Conservation (phyloP, 2,113 vertebrate species). For the Tylochromis polylepis region DNA sequence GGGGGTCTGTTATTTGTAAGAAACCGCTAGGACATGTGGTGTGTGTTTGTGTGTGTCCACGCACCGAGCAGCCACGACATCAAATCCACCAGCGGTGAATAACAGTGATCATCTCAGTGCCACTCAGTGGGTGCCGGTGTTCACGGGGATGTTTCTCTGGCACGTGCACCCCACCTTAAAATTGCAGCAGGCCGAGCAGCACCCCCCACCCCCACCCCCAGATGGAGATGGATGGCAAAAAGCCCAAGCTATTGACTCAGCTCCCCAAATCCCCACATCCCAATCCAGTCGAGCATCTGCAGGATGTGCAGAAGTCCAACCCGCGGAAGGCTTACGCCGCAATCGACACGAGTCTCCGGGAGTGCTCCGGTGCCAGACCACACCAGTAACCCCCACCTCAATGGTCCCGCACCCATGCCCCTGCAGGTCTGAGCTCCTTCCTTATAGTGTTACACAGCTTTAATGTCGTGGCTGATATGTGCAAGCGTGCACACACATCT, state of each 20-base stretch:
- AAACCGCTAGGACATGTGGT: neutral
- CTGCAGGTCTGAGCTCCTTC: neutral
- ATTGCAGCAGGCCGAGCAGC: neutral
- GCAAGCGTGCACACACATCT: neutral
- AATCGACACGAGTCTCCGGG: neutral
- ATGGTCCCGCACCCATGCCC: neutral
- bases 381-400: neutral
- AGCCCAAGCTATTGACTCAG: neutral
- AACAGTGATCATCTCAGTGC: neutral
- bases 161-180: neutral
- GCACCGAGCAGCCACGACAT: neutral
- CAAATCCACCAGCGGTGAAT: neutral
- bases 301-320: neutral
- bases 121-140: neutral
- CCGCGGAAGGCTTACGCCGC: too few species aligned
- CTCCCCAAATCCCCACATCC: neutral
- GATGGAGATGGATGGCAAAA: neutral
- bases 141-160: neutral
- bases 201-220: neutral
- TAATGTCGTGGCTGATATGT: neutral
- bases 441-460: neutral
- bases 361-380: neutral
- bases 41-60: neutral
- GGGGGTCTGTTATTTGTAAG: constrained; percentile 13
- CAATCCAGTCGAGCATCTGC: neutral